Evolutionary conservation across 2,888 invertebrate species (phyloP).

Genomic region (Plusia festucae): DNA sequence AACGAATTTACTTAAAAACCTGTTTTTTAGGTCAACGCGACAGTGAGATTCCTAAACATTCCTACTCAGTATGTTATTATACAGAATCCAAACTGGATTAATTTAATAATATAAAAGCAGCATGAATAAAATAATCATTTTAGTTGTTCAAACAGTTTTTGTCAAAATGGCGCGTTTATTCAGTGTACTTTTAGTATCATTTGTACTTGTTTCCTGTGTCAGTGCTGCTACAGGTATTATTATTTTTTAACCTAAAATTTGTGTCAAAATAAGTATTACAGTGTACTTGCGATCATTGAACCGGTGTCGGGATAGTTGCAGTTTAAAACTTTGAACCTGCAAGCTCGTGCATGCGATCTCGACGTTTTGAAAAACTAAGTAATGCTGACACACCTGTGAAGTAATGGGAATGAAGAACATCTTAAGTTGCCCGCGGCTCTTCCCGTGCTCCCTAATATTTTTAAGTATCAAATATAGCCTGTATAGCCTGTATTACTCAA

Average conservation of each 20-base stretch:
- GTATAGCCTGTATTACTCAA: no score
- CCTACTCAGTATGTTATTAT: constrained; percentile 1
- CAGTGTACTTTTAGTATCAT: background rate
- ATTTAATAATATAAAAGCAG: background rate
- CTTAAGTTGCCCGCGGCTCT: no score
- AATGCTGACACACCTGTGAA: no score
- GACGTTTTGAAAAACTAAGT: background rate
- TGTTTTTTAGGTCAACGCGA: background rate
- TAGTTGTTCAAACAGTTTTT: background rate
- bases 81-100: constrained; percentile 4
- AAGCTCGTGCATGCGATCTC: background rate
- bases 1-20: background rate
- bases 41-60: background rate
- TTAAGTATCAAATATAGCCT: no score
- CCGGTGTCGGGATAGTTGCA: background rate
- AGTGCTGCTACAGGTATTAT: background rate
- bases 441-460: no score
- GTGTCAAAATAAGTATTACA: background rate
- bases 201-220: background rate
- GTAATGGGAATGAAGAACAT: no score
- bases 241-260: background rate
- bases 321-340: background rate
- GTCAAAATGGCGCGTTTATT: background rate
- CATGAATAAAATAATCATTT: background rate
- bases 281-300: no score